These are phyloP conservation scores for Thereva unica DNA, from an alignment of 2,888 invertebrate species.

Conservation along the genomic window DNA sequence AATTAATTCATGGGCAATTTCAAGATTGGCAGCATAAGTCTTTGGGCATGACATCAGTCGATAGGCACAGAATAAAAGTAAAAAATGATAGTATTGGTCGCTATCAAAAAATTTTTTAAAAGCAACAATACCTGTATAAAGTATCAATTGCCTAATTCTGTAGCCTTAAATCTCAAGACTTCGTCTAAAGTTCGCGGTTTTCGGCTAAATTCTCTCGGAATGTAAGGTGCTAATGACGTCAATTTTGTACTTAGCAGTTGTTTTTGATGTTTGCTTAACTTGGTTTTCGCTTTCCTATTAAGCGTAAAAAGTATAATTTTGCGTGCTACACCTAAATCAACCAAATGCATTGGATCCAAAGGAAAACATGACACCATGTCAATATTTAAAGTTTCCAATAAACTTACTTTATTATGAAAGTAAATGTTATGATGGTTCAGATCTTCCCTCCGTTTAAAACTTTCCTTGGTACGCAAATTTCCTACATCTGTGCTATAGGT, in stretches of 20 bases:
- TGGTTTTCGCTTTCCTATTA: too few relatives aligned
- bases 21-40: constrained; percentile 13
- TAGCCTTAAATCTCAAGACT: too few relatives aligned
- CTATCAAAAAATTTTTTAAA: constrained; percentile 13
- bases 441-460: constrained; percentile 14
- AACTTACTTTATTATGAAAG: constrained; percentile 12
- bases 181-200: too few relatives aligned
- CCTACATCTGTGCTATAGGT: constrained; percentile 21
- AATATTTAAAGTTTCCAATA: constrained; percentile 21
- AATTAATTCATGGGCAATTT: constrained; percentile 16
- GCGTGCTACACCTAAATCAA: constrained; percentile 10
- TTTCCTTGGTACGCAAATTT: constrained; percentile 13
- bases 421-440: not conserved
- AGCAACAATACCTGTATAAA: constrained; percentile 15
- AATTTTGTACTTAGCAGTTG: too few relatives aligned
- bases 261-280: too few relatives aligned
- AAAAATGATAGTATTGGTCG: constrained; percentile 22
- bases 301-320: constrained; percentile 15
- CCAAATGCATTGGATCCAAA: constrained; percentile 13
- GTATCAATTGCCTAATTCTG: not conserved
- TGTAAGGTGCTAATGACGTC: too few relatives aligned
- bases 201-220: too few relatives aligned
- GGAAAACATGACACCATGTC: constrained; percentile 9
- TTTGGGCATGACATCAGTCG: constrained; percentile 17
- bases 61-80: constrained; percentile 17